Evolutionary conservation across 2,113 vertebrate species (phyloP), one percentile per base, ranked within the genome.

Genomic region (Cisticola juncidis): DNA sequence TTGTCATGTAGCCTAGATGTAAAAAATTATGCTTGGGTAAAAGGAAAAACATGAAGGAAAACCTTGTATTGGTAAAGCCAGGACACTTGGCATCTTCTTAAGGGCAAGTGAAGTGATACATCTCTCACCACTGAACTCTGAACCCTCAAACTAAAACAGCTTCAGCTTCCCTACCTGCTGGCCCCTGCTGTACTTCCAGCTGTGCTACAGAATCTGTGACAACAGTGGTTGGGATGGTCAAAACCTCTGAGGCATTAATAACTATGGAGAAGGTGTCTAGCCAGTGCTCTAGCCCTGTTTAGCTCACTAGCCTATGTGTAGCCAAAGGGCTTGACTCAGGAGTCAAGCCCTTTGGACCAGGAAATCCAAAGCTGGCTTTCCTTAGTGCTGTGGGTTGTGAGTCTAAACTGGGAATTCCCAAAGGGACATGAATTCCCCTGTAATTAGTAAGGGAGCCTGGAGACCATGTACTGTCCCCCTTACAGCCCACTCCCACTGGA

Each of bases 331-430:
- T 26, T 85, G 26, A 47, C 6, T 66, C 0, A 0, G 19, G 19
- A 91, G 38, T 38, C 35, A 66, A 56, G 36, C 5, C 45, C 45
- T 90, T 68, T 51, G 40, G 57, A 82, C 33, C 35, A 28, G 7
- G 36, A 44, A 91, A 45, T 50, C 56, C 85, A 74, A 81, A 90
- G 31, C 29, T 56, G 40, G 36, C 29, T 88, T 84, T 88, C 90
- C 80, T 88, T 61, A 86, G 60, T 2, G 1, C 31, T 50, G 16
- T 3, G 13, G 14, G 16, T 57, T 88, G 53, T 56, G 51, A 90
- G 25, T 86, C 79, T 92, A 92, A 95, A 71, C 15, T 76, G 40
- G 57, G 80, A 96, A 93, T 86, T 96, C 88, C 82, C 80, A 64
- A 17, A 0, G 12, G 85, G 26, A 61, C 35, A 9, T 71, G 65